A percentile compares a stretch with the other conserved stretches of the same genome.
Evolutionary conservation across 2,888 invertebrate genomes (phyloP).

Genomic region (Eupsilia transversa): DNA sequence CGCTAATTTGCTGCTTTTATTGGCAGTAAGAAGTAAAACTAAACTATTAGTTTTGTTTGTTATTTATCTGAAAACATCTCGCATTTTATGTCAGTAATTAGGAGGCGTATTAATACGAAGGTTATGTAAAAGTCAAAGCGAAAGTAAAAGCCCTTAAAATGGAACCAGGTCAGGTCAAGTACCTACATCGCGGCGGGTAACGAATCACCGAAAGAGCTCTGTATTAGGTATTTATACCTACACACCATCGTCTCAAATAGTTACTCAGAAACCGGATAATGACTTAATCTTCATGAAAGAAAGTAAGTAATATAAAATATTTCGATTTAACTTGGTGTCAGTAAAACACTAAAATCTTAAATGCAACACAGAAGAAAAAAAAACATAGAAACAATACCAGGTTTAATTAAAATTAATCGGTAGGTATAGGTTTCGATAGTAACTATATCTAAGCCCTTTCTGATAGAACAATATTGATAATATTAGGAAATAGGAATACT

Average conservation of each 20-base stretch:
- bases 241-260: neutral
- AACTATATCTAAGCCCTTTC: no score
- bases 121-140: slow-evolving; percentile 30
- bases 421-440: neutral
- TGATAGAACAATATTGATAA: no score
- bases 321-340: neutral
- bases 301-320: neutral
- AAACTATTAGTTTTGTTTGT: neutral
- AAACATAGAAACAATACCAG: neutral
- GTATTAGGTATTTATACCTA: neutral
- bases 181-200: slow-evolving; percentile 21
- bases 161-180: slow-evolving; percentile 57
- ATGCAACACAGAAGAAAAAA: neutral
- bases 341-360: neutral
- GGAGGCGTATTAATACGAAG: slow-evolving; percentile 28
- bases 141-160: slow-evolving; percentile 53
- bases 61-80: slow-evolving; percentile 10
- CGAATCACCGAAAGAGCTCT: slow-evolving; percentile 36
- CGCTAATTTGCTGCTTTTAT: neutral
- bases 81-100: slow-evolving; percentile 30
- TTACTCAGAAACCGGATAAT: neutral
- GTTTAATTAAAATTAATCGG: neutral
- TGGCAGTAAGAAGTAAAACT: neutral
- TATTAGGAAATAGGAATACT: no score
- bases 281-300: neutral